phyloP scores from a whole-genome alignment of 2,888 invertebrate species.

The Capitulum mitella region DNA sequence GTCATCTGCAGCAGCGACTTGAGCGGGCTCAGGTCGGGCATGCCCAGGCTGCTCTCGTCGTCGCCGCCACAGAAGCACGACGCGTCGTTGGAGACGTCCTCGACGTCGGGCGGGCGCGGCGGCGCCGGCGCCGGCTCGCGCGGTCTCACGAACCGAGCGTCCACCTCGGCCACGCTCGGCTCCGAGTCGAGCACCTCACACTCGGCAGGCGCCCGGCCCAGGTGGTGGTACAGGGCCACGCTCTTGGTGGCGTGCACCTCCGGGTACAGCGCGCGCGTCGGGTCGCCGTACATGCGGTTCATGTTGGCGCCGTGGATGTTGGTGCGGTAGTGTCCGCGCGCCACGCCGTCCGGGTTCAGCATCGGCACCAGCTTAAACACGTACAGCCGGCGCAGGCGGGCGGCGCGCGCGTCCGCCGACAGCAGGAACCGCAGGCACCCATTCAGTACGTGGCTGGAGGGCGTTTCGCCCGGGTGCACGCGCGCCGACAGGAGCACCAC shows the following conservation, averaged over 20 bases:
- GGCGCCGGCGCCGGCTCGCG: slow-evolving; percentile 10
- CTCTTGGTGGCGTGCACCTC: slow-evolving; percentile 77
- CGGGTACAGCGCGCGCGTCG: slow-evolving; percentile 65
- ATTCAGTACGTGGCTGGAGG: slow-evolving; percentile 81
- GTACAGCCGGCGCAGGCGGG: slow-evolving; percentile 61
- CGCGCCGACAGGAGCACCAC: slow-evolving; percentile 77
- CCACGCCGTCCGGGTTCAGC: slow-evolving; percentile 85
- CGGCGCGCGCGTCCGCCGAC: slow-evolving; percentile 66
- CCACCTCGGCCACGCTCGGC: slow-evolving; percentile 25
- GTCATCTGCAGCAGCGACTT: slow-evolving; percentile 21
- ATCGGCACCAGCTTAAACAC: slow-evolving; percentile 87
- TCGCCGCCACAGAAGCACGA: slow-evolving; percentile 26
- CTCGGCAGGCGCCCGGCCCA: slow-evolving; percentile 28
- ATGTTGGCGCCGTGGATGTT: slow-evolving; percentile 81
- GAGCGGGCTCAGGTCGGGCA: slow-evolving; percentile 13
- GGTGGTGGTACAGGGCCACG: slow-evolving; percentile 49
- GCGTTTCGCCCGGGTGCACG: slow-evolving; percentile 88
- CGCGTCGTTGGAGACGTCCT: slow-evolving; percentile 25
- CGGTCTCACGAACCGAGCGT: slow-evolving; percentile 17
- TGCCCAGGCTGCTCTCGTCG: slow-evolving; percentile 25
- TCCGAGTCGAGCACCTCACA: background rate
- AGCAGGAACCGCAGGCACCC: slow-evolving; percentile 74
- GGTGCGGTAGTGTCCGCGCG: slow-evolving; percentile 74
- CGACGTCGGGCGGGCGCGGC: slow-evolving; percentile 9
- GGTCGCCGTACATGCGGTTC: slow-evolving; percentile 76